These are phyloP conservation scores for Nowickia ferox DNA, from an alignment of 2,888 invertebrate genomes.

Conservation along the genomic window DNA sequence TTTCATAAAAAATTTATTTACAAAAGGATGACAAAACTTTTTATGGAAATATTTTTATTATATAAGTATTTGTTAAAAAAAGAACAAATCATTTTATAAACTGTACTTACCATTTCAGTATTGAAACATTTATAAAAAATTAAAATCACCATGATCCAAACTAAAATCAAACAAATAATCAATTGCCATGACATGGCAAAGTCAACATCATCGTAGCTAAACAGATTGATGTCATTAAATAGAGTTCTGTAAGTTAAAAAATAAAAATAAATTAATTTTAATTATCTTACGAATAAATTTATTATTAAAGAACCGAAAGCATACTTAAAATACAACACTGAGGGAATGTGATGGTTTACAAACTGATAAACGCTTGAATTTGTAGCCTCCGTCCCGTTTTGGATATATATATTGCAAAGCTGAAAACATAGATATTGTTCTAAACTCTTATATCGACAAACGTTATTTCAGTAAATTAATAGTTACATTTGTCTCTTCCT, in stretches of 20 bases:
- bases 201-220: slow-evolving; percentile 58
- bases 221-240: slow-evolving; percentile 66
- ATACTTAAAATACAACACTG: slow-evolving; percentile 77
- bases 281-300: not conserved
- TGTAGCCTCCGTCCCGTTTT: slow-evolving; percentile 25
- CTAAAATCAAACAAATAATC: slow-evolving; percentile 71
- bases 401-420: slow-evolving; percentile 60
- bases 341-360: slow-evolving; percentile 75
- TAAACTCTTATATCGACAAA: not conserved
- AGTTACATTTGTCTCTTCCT: slow-evolving; percentile 64
- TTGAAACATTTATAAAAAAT: slow-evolving; percentile 76
- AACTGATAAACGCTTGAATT: slow-evolving; percentile 11
- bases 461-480: not conserved
- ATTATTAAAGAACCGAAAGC: slow-evolving; percentile 6
- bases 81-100: not conserved
- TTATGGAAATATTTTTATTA: too few relatives aligned
- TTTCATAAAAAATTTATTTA: too few relatives aligned
- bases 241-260: slow-evolving; percentile 56
- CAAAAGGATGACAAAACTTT: too few relatives aligned
- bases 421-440: slow-evolving; percentile 16
- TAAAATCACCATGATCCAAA: slow-evolving; percentile 75
- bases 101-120: slow-evolving; percentile 73
- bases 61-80: not conserved
- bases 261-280: not conserved
- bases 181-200: slow-evolving; percentile 78